Base-by-base conservation (phyloP, 2,888 invertebrate species). In the Malacosoma neustria region DNA sequence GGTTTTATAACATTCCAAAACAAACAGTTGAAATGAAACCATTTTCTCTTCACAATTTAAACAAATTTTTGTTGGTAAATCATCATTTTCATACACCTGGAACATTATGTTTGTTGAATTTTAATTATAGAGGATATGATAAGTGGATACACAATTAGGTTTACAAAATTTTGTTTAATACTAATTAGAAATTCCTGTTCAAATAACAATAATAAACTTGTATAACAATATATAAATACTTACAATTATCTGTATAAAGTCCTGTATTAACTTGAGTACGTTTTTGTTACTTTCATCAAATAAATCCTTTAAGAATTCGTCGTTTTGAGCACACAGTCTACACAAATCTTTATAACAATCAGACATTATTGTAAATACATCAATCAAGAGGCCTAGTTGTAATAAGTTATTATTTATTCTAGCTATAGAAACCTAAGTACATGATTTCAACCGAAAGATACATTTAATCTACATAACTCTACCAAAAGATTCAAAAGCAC, bases 1-100 rank as follows among this genome's bases (percentile, higher is more conserved):
- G 29, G 65, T 65, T 56, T 76, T 80, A 40, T 67, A 70, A 48
- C 84, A 84, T 56, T 85, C 80, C 44, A 81, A 52, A 31, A 81
- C 57, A 67, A 77, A 85, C 35, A 81, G 48, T 51, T 84, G 75
- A 49, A 84, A 81, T 22, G 77, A 68, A n/a, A 82, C 63, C 56
- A 85, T 67, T 56, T 72, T 85, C 42, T 84, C 84, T 58, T 84
- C 82, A 61, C 85, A 85, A 40, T 70, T 72, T 11, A 80, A 45
- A 46, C 85, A 85, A 37, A 84, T 68, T 49, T 61, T 79, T 29
- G 81, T 77, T 9, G 85, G 80, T 40, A 85, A 57, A 33, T 57
- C 61, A 43, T 85, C 81, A 51, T 55, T 63, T 37, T 76, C 74
- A 56, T 51, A 61, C 13, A 85, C 46, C 84, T 85, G 57, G 30